Evolutionary conservation across 2,797 vertebrate species (phyloP).

Genomic region (Paguma larvata): DNA sequence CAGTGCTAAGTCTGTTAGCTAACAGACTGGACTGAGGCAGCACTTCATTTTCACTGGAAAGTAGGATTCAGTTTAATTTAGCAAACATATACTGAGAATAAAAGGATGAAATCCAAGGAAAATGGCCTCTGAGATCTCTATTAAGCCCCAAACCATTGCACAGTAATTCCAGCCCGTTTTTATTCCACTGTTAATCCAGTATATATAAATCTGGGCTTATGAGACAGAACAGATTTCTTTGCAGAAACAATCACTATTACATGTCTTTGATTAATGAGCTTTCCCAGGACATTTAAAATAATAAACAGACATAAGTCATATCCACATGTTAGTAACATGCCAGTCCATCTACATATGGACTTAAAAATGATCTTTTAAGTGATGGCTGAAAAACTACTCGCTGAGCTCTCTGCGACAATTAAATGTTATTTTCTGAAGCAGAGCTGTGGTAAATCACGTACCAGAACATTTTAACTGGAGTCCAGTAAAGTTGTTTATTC

Average conservation of each 20-base stretch:
- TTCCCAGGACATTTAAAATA: slow-evolving; percentile 38
- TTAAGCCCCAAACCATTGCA: background rate
- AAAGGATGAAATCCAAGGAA: slow-evolving; percentile 16
- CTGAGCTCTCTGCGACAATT: background rate
- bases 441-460: background rate
- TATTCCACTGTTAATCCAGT: background rate
- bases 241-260: slow-evolving; percentile 27
- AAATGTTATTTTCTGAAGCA: slow-evolving; percentile 30
- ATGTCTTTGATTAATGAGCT: slow-evolving; percentile 15
- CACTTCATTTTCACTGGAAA: background rate
- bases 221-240: background rate
- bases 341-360: background rate
- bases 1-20: slow-evolving; percentile 51
- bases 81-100: slow-evolving; percentile 38
- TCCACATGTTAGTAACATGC: slow-evolving; percentile 3
- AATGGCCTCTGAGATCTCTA: background rate
- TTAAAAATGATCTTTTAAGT: background rate
- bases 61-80: slow-evolving; percentile 65
- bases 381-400: background rate
- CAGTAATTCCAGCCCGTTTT: background rate
- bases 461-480: background rate
- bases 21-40: slow-evolving; percentile 23
- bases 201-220: slow-evolving; percentile 38
- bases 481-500: background rate
- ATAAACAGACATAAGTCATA: slow-evolving; percentile 12